Evolutionary conservation across 64 coral and sea anemone genomes (phyloP).

Genomic region (Trachythela sp.): DNA sequence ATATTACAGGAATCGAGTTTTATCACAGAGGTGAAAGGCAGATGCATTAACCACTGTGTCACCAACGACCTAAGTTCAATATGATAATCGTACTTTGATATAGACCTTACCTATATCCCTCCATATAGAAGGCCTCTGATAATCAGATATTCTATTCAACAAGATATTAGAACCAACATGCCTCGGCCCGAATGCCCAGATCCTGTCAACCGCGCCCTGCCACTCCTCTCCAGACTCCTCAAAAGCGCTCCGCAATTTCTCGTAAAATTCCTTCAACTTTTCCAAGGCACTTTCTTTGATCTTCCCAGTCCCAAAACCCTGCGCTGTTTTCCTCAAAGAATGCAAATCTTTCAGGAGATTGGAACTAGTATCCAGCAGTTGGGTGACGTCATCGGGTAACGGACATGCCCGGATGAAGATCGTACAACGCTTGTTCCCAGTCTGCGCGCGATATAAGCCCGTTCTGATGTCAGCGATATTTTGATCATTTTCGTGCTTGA

Average conservation of each 20-base stretch:
- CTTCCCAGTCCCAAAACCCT: conserved; percentile 8
- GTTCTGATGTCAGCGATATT: background rate
- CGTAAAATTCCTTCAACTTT: conserved; percentile 59
- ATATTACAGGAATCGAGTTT: too few relatives aligned
- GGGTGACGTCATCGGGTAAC: background rate
- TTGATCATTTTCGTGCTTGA: background rate
- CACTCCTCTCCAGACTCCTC: conserved; percentile 59
- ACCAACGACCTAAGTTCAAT: too few relatives aligned
- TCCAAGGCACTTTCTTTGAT: background rate
- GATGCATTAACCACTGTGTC: too few relatives aligned
- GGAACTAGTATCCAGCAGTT: background rate
- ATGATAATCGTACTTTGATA: too few relatives aligned
- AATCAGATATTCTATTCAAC: conserved; percentile 66
- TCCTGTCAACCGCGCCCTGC: conserved; percentile 61
- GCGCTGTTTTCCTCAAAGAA: conserved; percentile 36
- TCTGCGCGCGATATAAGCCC: conserved; percentile 6
- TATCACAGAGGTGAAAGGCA: too few relatives aligned
- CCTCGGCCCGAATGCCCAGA: conserved; percentile 89
- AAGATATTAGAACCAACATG: conserved; percentile 73
- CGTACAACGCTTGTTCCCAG: conserved; percentile 10
- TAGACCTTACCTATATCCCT: conserved; percentile 20
- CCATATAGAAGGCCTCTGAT: conserved; percentile 78
- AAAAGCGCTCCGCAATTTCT: conserved; percentile 60
- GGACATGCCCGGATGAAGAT: conserved; percentile 6
- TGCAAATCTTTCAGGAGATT: conserved; percentile 10